phyloP scores from a whole-genome alignment of 1,140 invertebrate genomes.

The Drosophila orosa region DNA sequence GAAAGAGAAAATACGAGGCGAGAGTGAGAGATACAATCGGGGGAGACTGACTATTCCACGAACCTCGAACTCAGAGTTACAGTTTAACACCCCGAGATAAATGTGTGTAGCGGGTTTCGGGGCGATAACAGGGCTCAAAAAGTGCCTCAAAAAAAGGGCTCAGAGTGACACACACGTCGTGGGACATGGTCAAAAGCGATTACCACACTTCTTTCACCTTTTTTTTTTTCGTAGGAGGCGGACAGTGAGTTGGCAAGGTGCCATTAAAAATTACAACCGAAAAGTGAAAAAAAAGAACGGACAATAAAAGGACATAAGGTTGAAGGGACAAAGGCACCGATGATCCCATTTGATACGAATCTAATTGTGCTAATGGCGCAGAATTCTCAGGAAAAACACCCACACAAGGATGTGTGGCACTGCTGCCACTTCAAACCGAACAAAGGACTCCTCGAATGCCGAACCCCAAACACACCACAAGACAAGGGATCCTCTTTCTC shows the following conservation, averaged over 20 bases:
- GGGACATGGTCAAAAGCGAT: slow-evolving; percentile 78
- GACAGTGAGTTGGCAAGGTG: slow-evolving; percentile 83
- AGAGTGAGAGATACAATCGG: slow-evolving; percentile 29
- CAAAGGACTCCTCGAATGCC: slow-evolving; percentile 33
- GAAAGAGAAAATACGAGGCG: slow-evolving; percentile 40
- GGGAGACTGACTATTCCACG: slow-evolving; percentile 52
- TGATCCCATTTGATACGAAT: slow-evolving; percentile 78
- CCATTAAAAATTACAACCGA: slow-evolving; percentile 81
- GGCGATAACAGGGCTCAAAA: slow-evolving; percentile 55
- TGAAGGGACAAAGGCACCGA: slow-evolving; percentile 67
- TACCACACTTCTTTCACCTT: slow-evolving; percentile 69
- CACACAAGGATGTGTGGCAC: slow-evolving; percentile 38
- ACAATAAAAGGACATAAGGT: slow-evolving; percentile 69
- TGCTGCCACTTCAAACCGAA: slow-evolving; percentile 47
- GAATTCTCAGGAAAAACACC: slow-evolving; percentile 68
- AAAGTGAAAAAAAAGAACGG: slow-evolving; percentile 54
- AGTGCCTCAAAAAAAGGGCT: slow-evolving; percentile 31
- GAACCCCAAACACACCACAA: slow-evolving; percentile 48
- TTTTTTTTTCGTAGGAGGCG: slow-evolving; percentile 58
- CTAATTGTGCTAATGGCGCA: slow-evolving; percentile 83
- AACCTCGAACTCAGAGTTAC: slow-evolving; percentile 68
- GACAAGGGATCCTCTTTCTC: slow-evolving; percentile 14
- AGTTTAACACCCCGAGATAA: slow-evolving; percentile 82
- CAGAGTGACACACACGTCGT: slow-evolving; percentile 72
- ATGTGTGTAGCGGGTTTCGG: slow-evolving; percentile 46